A percentile compares a stretch with the other conserved stretches of the same genome.
phyloP scores from a whole-genome alignment of 1,140 invertebrate genomes.

The Drosophila ogumai region DNA sequence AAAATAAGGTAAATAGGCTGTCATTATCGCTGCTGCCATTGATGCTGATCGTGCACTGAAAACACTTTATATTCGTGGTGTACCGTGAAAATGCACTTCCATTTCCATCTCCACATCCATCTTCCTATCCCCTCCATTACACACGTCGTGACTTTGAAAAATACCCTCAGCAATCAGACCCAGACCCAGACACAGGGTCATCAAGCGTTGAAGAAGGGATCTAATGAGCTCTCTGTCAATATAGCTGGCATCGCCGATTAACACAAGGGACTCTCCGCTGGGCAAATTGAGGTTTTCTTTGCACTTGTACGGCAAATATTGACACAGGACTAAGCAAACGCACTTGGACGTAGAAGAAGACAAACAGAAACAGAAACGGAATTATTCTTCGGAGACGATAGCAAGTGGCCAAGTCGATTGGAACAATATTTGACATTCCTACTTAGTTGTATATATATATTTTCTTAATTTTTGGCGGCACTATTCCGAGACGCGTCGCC shows the following conservation, averaged over 20 bases:
- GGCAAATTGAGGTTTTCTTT: conserved; percentile 47
- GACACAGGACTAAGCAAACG: conserved; percentile 49
- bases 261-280: conserved; percentile 41
- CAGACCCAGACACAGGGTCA: conserved; percentile 26
- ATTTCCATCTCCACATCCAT: background rate
- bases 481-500: conserved; percentile 20
- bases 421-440: conserved; percentile 52
- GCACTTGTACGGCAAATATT: conserved; percentile 54
- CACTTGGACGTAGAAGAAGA: conserved; percentile 19
- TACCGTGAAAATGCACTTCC: background rate
- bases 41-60: conserved; percentile 10
- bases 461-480: conserved; percentile 51
- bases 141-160: conserved; percentile 42
- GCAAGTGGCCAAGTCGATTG: conserved; percentile 47
- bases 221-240: conserved; percentile 53
- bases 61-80: conserved; percentile 10
- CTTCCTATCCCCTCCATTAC: background rate
- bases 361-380: conserved; percentile 24
- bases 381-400: conserved; percentile 31
- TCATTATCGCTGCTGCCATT: conserved; percentile 9
- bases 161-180: conserved; percentile 13
- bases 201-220: conserved; percentile 43
- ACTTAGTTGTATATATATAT: conserved; percentile 42
- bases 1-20: background rate
- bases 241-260: conserved; percentile 42